These are phyloP conservation scores for Polypedilum pembai DNA, from an alignment of 1,140 invertebrate genomes.

Conservation along the genomic window DNA sequence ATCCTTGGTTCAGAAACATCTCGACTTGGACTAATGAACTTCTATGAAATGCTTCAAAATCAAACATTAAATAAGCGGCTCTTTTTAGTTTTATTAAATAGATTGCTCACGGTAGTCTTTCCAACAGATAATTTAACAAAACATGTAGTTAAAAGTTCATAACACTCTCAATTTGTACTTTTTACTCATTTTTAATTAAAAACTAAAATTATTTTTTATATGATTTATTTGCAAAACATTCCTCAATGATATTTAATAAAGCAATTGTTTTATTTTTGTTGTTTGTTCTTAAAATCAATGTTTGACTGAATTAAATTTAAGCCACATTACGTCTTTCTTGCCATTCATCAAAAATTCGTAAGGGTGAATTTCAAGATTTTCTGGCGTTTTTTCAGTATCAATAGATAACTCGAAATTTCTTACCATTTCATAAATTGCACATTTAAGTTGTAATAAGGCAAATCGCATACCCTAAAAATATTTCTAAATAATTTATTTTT, in stretches of 20 bases:
- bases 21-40: constrained; percentile 71
- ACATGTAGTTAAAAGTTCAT: constrained; percentile 40
- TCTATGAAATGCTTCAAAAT: constrained; percentile 84
- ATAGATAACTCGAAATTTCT: not conserved
- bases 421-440: not conserved
- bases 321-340: not conserved
- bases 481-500: no score
- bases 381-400: not conserved
- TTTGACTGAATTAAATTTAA: constrained; percentile 37
- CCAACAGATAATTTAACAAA: constrained; percentile 60
- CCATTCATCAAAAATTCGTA: not conserved
- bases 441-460: not conserved
- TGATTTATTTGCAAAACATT: no score
- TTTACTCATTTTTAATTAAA: no score
- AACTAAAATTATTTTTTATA: no score
- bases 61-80: constrained; percentile 77
- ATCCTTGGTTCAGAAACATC: constrained; percentile 88
- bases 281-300: constrained; percentile 52
- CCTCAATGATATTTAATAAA: no score
- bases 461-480: not conserved
- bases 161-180: no score
- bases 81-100: constrained; percentile 80
- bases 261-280: no score
- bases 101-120: constrained; percentile 66
- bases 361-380: not conserved